Conservation (phyloP, 2,888 invertebrate genomes). For the Tenthredo mesomela region DNA sequence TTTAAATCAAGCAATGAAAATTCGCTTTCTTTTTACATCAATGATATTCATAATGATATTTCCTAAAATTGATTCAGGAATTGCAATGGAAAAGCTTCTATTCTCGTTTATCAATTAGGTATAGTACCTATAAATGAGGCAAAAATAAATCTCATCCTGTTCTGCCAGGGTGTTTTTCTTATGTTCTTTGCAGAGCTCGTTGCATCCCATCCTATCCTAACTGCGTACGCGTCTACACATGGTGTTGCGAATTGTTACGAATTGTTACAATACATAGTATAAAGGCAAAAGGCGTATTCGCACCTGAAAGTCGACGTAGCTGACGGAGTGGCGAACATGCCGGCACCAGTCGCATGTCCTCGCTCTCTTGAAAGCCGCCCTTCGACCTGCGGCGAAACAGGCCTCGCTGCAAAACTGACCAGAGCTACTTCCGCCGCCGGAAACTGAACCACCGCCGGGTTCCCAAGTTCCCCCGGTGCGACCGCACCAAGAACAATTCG, state of each 20-base stretch:
- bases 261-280: not conserved
- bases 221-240: not conserved
- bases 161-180: too few relatives aligned
- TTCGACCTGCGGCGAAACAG: conserved; percentile 93
- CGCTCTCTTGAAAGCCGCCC: conserved; percentile 94
- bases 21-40: too few relatives aligned
- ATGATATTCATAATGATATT: too few relatives aligned
- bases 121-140: too few relatives aligned
- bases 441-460: conserved; percentile 75
- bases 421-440: conserved; percentile 73
- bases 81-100: too few relatives aligned
- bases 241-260: conserved; percentile 43
- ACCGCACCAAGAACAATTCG: conserved; percentile 71
- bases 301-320: conserved; percentile 90
- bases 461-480: conserved; percentile 80
- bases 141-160: too few relatives aligned
- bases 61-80: too few relatives aligned
- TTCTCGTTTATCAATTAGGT: too few relatives aligned
- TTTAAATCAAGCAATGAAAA: too few relatives aligned
- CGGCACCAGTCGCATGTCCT: conserved; percentile 97
- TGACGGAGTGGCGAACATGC: conserved; percentile 93
- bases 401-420: conserved; percentile 91
- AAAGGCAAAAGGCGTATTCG: not conserved
- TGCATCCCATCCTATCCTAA: not conserved
- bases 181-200: too few relatives aligned